Conservation (phyloP, 2,113 vertebrate species). For the Acinonyx jubatus region DNA sequence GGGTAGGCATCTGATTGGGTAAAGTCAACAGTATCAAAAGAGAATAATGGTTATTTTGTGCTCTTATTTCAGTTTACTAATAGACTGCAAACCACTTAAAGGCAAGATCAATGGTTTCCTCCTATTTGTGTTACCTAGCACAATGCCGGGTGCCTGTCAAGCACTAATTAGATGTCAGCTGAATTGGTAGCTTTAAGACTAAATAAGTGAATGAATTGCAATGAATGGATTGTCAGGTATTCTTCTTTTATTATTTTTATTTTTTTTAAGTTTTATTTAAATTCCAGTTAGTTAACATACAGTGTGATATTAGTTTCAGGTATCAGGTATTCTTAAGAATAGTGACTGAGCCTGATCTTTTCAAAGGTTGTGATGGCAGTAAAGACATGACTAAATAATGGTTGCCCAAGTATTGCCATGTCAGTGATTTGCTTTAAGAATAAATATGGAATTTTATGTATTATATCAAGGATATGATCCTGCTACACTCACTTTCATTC, state of each 20-base stretch:
- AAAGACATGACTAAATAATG: neutral
- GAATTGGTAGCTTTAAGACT: neutral
- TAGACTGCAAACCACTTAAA: neutral
- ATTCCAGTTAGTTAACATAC: neutral
- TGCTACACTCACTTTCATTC: neutral
- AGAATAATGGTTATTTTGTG: neutral
- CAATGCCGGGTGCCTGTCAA: neutral
- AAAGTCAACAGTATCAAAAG: neutral
- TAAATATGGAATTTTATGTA: neutral
- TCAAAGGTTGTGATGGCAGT: neutral
- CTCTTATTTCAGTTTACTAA: neutral
- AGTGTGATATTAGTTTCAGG: neutral
- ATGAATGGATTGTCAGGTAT: neutral
- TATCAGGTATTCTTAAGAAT: neutral
- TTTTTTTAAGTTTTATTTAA: neutral
- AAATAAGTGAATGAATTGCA: neutral
- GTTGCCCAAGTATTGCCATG: neutral
- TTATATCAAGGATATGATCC: neutral
- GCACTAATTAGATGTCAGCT: neutral
- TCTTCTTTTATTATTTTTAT: neutral
- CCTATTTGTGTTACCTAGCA: neutral
- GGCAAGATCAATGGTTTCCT: neutral
- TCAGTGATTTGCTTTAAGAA: slow-evolving; percentile 1
- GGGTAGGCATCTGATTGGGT: neutral
- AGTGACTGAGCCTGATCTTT: neutral